Percentiles rank a stretch among this genome's conserved stretches.
Conservation (phyloP, 2,113 vertebrate species). For the Motacilla tschutschensis region DNA sequence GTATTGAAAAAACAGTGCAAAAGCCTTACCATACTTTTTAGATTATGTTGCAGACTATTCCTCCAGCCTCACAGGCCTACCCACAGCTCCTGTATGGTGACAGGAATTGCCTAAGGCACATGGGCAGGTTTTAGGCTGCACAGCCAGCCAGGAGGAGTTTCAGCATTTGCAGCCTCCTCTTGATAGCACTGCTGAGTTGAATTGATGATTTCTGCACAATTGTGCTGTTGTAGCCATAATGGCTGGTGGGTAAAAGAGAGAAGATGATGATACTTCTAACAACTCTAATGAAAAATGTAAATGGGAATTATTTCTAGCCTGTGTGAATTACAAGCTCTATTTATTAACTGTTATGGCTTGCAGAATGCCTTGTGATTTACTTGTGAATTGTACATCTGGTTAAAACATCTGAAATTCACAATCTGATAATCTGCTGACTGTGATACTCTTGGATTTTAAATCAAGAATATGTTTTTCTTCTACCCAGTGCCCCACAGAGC, state of each 20-base stretch:
- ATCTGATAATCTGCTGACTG: background rate
- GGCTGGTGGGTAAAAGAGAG: background rate
- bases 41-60: background rate
- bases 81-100: background rate
- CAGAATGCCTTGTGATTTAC: background rate
- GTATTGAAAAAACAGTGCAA: background rate
- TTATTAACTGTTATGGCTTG: background rate
- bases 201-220: background rate
- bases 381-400: background rate
- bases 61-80: background rate
- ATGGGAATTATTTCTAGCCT: conserved; percentile 1
- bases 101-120: background rate
- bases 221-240: background rate
- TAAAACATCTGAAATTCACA: background rate
- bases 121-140: background rate
- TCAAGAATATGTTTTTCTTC: background rate
- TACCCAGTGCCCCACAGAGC: background rate
- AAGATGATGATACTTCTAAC: background rate
- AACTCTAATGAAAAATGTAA: background rate
- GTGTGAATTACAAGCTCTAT: background rate
- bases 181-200: background rate
- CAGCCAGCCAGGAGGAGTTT: background rate
- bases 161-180: background rate
- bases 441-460: background rate
- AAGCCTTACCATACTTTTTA: background rate